Conservation (phyloP, 2,797 vertebrate species). For the Microctenopoma stevenorrisi region DNA sequence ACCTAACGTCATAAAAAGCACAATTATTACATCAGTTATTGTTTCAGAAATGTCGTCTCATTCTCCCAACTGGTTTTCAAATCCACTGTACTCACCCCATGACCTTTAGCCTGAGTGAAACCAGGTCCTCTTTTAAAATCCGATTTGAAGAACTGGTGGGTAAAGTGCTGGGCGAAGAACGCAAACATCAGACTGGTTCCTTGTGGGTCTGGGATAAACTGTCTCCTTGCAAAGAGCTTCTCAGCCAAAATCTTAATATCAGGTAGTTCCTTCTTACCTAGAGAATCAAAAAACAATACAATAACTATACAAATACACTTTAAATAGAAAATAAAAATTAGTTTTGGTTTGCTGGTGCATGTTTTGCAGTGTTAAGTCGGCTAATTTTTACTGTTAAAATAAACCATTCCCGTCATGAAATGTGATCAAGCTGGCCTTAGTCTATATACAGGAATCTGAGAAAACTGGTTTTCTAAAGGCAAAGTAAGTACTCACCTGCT, state of each 20-base stretch:
- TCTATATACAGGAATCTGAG: slow-evolving; percentile 76
- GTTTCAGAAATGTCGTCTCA: background rate
- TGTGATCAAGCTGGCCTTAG: slow-evolving; percentile 14
- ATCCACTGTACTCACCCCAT: slow-evolving; percentile 87
- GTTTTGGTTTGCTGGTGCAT: slow-evolving; percentile 10
- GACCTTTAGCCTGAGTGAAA: slow-evolving; percentile 89
- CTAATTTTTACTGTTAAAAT: background rate
- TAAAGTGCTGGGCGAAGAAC: slow-evolving; percentile 98
- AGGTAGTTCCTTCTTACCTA: slow-evolving; percentile 94
- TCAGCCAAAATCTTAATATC: slow-evolving; percentile 89
- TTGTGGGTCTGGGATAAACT: slow-evolving; percentile 96
- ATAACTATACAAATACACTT: background rate
- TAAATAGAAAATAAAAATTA: background rate
- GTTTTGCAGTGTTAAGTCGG: slow-evolving; percentile 1
- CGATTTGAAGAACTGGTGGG: slow-evolving; percentile 97
- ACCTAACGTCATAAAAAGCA: slow-evolving; percentile 81
- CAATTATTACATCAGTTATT: background rate
- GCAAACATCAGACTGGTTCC: slow-evolving; percentile 96
- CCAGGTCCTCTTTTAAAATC: slow-evolving; percentile 92
- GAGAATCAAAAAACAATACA: slow-evolving; percentile 8
- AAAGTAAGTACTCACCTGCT: slow-evolving; percentile 84
- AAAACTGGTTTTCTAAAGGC: slow-evolving; percentile 78
- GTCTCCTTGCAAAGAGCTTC: slow-evolving; percentile 89
- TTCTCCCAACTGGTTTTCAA: background rate
- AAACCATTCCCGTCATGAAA: slow-evolving; percentile 49